These are phyloP conservation scores for Serrognathus titanus DNA, from an alignment of 2,888 invertebrate genomes.

Conservation along the genomic window DNA sequence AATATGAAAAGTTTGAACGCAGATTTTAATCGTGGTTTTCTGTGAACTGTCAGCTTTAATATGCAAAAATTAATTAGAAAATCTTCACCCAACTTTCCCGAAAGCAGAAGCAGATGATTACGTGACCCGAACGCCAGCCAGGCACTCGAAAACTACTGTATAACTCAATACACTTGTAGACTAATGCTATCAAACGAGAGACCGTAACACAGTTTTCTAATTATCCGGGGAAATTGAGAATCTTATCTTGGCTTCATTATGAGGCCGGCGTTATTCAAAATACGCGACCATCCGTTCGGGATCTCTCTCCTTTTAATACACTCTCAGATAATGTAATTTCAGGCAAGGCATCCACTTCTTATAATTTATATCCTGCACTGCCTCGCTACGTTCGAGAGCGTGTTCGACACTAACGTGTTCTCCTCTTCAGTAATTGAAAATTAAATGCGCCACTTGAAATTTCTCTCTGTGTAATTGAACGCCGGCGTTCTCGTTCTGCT, in stretches of 20 bases:
- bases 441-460: no score
- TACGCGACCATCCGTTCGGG: constrained; percentile 1
- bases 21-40: no score
- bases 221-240: constrained; percentile 4
- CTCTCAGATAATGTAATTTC: no score
- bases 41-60: neutral
- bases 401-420: no score
- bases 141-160: neutral
- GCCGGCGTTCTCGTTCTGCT: no score
- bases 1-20: no score
- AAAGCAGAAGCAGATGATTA: neutral
- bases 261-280: neutral
- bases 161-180: neutral
- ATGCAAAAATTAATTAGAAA: neutral
- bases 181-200: neutral
- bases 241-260: constrained; percentile 1
- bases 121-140: neutral
- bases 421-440: no score
- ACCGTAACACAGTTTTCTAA: constrained; percentile 2
- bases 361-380: no score
- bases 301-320: neutral
- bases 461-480: no score
- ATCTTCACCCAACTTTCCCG: neutral
- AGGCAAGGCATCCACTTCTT: no score
- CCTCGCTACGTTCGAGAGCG: no score